Percentiles rank a stretch among this genome's conserved stretches.
phyloP scores from a whole-genome alignment of 2,113 vertebrate species.

The Onychostoma macrolepis region DNA sequence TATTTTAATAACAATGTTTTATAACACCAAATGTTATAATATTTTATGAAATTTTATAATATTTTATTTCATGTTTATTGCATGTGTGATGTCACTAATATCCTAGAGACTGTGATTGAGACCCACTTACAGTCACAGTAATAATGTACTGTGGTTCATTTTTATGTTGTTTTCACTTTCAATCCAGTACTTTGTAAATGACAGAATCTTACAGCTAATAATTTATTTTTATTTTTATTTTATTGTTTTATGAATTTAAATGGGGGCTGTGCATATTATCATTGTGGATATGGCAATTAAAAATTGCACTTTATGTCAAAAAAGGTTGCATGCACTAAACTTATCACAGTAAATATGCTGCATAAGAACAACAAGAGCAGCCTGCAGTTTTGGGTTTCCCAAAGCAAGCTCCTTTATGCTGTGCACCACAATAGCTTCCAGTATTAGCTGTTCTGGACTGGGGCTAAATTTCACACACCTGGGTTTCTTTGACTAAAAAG shows the following conservation, averaged over 20 bases:
- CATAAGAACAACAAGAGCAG: not conserved
- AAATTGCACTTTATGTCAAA: not conserved
- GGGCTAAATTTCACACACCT: constrained; percentile 33
- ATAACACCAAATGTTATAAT: no score
- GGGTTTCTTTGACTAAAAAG: not conserved
- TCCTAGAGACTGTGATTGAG: not conserved
- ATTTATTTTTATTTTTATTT: not conserved
- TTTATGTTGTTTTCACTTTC: not conserved
- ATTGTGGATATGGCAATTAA: not conserved
- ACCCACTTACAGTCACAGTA: not conserved
- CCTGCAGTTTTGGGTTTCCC: constrained; percentile 32
- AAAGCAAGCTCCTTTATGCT: constrained; percentile 5
- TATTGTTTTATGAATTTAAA: no score
- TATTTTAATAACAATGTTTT: no score
- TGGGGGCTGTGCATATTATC: not conserved
- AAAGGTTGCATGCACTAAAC: not conserved
- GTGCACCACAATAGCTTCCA: not conserved
- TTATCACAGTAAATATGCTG: constrained; percentile 13
- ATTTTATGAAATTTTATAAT: no score
- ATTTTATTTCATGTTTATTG: not conserved
- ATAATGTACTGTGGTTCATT: not conserved
- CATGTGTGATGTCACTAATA: not conserved
- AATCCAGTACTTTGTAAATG: not conserved
- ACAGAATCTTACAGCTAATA: not conserved
- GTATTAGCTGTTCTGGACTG: not conserved